Percentiles rank a stretch among this genome's conserved stretches.
Conservation (phyloP, 2,113 vertebrate species). For the Brachyhypopomus gauderio region DNA sequence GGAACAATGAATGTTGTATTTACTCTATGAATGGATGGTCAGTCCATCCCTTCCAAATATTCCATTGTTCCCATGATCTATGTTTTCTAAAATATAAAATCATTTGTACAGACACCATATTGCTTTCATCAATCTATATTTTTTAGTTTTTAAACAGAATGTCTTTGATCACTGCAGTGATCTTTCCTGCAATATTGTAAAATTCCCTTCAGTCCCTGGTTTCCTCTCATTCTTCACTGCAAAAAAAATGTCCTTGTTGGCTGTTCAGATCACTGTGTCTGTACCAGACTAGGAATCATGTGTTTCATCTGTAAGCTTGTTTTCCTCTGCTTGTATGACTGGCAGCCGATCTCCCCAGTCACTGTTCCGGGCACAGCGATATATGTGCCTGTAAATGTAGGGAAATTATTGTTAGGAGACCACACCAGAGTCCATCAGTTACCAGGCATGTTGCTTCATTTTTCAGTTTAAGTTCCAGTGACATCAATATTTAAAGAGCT, state of each 20-base stretch:
- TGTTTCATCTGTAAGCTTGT: constrained; percentile 38
- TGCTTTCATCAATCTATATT: neutral
- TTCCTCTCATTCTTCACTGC: too few relatives aligned
- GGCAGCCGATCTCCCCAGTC: constrained; percentile 84
- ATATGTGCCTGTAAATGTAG: constrained; percentile 75
- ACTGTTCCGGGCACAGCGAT: constrained; percentile 83
- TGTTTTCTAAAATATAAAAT: too few relatives aligned
- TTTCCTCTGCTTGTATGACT: constrained; percentile 45
- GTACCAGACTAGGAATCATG: too few relatives aligned
- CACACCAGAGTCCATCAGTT: neutral
- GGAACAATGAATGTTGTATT: neutral
- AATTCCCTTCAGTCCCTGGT: neutral
- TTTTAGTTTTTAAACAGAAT: neutral
- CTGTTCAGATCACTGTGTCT: neutral
- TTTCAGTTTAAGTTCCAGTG: too few relatives aligned
- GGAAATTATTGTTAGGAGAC: neutral
- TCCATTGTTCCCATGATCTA: too few relatives aligned
- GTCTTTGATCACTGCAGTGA: neutral
- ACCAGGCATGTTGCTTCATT: neutral
- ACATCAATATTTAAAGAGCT: too few relatives aligned
- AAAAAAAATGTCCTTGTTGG: neutral
- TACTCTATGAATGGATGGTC: too few relatives aligned
- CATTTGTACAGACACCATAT: too few relatives aligned
- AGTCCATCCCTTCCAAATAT: too few relatives aligned
- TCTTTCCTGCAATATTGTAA: neutral